Evolutionary conservation across 2,797 vertebrate genomes (phyloP).

Genomic region (Corythornis leucogaster): DNA sequence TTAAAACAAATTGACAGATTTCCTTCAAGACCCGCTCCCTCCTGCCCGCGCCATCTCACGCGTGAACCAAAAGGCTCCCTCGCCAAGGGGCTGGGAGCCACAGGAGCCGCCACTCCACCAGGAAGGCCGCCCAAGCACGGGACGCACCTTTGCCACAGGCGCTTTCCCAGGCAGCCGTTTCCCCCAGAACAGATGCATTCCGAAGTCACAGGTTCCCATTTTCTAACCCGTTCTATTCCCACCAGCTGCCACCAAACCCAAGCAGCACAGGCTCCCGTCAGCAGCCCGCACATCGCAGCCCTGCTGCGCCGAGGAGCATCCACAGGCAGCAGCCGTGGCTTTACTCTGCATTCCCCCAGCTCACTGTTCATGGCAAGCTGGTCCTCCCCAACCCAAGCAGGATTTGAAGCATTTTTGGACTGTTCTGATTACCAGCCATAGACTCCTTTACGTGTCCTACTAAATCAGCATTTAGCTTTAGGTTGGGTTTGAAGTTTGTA

Average conservation of each 20-base stretch:
- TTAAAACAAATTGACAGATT: conserved; percentile 63
- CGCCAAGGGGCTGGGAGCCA: not conserved
- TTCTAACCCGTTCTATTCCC: not conserved
- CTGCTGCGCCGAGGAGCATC: not conserved
- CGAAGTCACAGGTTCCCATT: not conserved
- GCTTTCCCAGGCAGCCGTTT: not conserved
- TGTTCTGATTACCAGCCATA: not conserved
- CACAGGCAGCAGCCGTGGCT: not conserved
- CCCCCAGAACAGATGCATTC: not conserved
- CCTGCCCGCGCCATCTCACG: conserved; percentile 32
- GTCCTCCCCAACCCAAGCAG: not conserved
- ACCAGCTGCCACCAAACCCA: not conserved
- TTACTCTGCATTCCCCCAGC: conserved; percentile 34
- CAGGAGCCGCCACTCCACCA: not conserved
- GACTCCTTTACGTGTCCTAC: not conserved
- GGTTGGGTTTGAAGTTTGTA: not conserved
- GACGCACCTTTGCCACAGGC: not conserved
- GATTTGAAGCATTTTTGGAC: not conserved
- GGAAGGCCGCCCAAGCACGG: not conserved
- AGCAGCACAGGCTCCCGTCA: not conserved
- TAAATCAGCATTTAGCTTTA: not conserved
- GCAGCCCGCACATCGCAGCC: not conserved
- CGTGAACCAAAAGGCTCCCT: not conserved
- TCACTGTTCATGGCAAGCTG: not conserved
- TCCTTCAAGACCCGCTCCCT: conserved; percentile 54